These are phyloP conservation scores for Orthonevra nobilis DNA, from an alignment of 2,888 invertebrate genomes.

Conservation along the genomic window DNA sequence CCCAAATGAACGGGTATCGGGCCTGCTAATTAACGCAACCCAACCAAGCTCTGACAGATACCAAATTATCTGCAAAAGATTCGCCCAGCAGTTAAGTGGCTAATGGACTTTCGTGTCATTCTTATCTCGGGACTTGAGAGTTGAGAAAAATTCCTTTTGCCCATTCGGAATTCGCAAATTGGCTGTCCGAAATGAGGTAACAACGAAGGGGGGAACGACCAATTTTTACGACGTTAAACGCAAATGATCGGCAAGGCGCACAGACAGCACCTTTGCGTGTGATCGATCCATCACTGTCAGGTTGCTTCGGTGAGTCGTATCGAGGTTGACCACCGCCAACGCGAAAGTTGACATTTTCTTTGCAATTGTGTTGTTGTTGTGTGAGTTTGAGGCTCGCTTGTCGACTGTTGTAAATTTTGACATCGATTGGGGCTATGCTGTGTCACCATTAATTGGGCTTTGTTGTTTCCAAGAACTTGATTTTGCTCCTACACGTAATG, in stretches of 20 bases:
- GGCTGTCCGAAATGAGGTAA: slow-evolving; percentile 16
- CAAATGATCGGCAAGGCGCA: slow-evolving; percentile 48
- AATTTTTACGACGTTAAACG: slow-evolving; percentile 39
- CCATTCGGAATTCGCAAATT: slow-evolving; percentile 42
- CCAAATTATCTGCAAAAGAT: slow-evolving; percentile 47
- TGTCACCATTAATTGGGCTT: slow-evolving; percentile 51
- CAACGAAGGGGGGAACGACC: slow-evolving; percentile 14
- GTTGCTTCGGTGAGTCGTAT: background rate
- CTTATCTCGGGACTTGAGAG: slow-evolving; percentile 3
- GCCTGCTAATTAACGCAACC: slow-evolving; percentile 56
- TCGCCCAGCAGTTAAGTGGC: slow-evolving; percentile 58
- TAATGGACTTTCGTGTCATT: slow-evolving; percentile 58
- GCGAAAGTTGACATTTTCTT: slow-evolving; percentile 38
- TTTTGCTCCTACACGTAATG: too few relatives aligned
- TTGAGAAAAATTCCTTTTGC: slow-evolving; percentile 13
- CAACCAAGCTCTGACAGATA: slow-evolving; percentile 25
- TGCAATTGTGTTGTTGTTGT: background rate
- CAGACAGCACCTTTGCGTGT: slow-evolving; percentile 47
- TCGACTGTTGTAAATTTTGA: too few relatives aligned
- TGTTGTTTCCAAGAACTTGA: slow-evolving; percentile 13
- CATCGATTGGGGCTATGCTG: too few relatives aligned
- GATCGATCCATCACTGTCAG: slow-evolving; percentile 64
- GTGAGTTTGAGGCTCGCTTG: too few relatives aligned
- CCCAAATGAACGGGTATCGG: slow-evolving; percentile 26
- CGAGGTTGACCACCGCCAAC: slow-evolving; percentile 54